These are phyloP conservation scores for Sebastes ruberrimus DNA, from an alignment of 2,797 vertebrate genomes.

Conservation along the genomic window DNA sequence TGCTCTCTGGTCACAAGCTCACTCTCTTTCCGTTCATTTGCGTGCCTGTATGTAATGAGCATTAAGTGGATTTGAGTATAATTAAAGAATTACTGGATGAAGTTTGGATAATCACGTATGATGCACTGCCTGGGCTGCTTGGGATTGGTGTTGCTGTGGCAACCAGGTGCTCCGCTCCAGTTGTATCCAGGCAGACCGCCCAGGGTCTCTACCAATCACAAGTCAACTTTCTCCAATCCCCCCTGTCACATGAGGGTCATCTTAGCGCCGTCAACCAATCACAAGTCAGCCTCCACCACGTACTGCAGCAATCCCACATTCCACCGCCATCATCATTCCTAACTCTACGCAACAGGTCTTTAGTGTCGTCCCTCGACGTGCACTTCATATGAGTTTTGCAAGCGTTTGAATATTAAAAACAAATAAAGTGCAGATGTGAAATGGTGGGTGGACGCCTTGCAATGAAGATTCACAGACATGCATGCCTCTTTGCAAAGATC, in stretches of 20 bases:
- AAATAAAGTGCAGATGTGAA: not conserved
- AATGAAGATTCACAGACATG: not conserved
- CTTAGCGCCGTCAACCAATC: slow-evolving; percentile 63
- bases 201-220: slow-evolving; percentile 50
- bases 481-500: not conserved
- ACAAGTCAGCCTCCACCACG: slow-evolving; percentile 60
- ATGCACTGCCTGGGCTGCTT: slow-evolving; percentile 47
- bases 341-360: slow-evolving; percentile 28
- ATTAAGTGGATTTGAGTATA: slow-evolving; percentile 59
- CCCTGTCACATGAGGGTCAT: slow-evolving; percentile 57
- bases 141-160: slow-evolving; percentile 60
- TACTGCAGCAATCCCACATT: slow-evolving; percentile 56
- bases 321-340: slow-evolving; percentile 58
- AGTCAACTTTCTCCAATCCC: slow-evolving; percentile 56
- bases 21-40: not conserved
- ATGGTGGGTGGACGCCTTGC: no score
- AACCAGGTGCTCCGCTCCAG: slow-evolving; percentile 19
- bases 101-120: slow-evolving; percentile 67
- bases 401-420: not conserved
- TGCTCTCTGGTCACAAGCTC: slow-evolving; percentile 7
- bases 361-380: slow-evolving; percentile 25
- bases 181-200: slow-evolving; percentile 31
- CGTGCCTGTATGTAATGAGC: slow-evolving; percentile 11
- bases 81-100: slow-evolving; percentile 68
- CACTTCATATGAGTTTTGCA: not conserved